Evolutionary conservation across 2,888 invertebrate species (phyloP), one percentile per base, ranked within the genome.

Genomic region (Aricia artaxerxes): DNA sequence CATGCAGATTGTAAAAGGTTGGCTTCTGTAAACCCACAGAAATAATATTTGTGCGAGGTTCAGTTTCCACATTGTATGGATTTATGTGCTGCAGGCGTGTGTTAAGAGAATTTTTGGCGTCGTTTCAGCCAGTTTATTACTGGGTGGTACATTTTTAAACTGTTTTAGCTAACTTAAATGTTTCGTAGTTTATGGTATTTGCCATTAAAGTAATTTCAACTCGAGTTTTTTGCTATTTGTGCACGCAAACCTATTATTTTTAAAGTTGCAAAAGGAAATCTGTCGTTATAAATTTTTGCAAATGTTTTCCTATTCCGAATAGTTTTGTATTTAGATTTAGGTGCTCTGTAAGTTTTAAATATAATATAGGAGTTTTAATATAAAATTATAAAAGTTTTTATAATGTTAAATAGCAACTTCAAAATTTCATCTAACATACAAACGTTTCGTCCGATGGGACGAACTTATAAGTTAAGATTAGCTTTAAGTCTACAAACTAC

Each of bases 21-120:
- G 11, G 35, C 35, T 69, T 35, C 13, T 69, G 35, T 35, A 16
- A 4, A 69, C 6, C 13, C 16, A 35, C 69, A 35, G 35, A 35
- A 35, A 38, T 69, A 38, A 69, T 69, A 69, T 31, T 64, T 69
- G 35, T 69, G 69, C 13, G 11, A 38, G 69, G 69, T 69, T 69
- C 35, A 75, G 49, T 75, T 76, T 57, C 53, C 16, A 2, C 57
- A 57, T 35, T 76, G 13, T 57, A 31, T 35, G 35, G 53, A 82
- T 80, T 82, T 81, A 81, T 81, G 78, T 75, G 61, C 72, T 79
- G 80, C 80, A 79, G 79, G 80, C 79, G 77, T 44, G 80, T 80
- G 82, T 83, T 83, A 82, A 80, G 83, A 81, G 83, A 77, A 83
- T 80, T 83, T 84, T 83, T 83, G 83, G 83, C 84, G 83, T 82